Evolutionary conservation across 2,797 vertebrate genomes (phyloP).

Genomic region (Chloroceryle inda): DNA sequence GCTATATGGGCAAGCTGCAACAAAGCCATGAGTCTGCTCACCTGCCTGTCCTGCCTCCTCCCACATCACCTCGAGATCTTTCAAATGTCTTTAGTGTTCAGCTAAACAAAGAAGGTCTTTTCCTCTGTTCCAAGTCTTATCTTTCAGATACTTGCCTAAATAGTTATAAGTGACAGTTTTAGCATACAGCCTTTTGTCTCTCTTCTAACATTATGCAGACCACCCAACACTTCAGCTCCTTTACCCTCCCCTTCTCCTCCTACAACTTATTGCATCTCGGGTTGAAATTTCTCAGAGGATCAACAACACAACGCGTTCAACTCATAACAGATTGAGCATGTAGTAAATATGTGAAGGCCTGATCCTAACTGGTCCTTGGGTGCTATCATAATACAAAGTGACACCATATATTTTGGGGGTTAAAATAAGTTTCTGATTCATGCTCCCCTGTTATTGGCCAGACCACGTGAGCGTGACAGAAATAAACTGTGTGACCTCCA

Average conservation of each 20-base stretch:
- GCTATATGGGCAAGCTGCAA: slow-evolving; percentile 37
- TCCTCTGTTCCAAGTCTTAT: slow-evolving; percentile 45
- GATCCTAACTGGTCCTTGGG: not conserved
- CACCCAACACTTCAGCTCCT: slow-evolving; percentile 35
- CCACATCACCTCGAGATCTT: slow-evolving; percentile 43
- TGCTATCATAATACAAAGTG: not conserved
- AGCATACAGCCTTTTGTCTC: slow-evolving; percentile 13
- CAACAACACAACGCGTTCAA: not conserved
- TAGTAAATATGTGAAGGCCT: not conserved
- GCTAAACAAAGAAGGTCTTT: slow-evolving; percentile 45
- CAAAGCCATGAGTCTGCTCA: slow-evolving; percentile 23
- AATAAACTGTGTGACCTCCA: slow-evolving; percentile 42
- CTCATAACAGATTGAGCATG: not conserved
- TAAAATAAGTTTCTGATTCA: slow-evolving; percentile 63
- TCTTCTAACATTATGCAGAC: slow-evolving; percentile 23
- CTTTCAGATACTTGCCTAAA: slow-evolving; percentile 42
- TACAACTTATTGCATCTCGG: not conserved
- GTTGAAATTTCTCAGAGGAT: slow-evolving; percentile 13
- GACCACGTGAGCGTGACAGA: not conserved
- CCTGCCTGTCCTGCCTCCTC: slow-evolving; percentile 51
- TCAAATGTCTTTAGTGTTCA: slow-evolving; percentile 22
- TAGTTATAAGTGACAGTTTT: slow-evolving; percentile 49
- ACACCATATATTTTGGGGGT: slow-evolving; percentile 29
- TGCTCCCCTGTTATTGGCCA: not conserved
- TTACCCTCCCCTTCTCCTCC: slow-evolving; percentile 12